Conservation (phyloP, 2,797 vertebrate genomes). For the Schizothorax lantsangensis region DNA sequence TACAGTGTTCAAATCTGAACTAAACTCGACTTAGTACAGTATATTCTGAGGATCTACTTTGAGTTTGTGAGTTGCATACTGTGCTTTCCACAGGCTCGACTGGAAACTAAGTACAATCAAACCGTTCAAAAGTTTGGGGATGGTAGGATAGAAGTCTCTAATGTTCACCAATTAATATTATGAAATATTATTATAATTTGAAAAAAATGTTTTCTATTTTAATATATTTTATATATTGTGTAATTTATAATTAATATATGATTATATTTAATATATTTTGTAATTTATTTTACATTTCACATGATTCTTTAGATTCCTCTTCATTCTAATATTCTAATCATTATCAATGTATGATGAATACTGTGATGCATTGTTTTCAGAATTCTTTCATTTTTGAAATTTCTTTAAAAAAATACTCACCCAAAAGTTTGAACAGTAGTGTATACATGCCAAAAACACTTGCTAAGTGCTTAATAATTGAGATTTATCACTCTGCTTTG, state of each 20-base stretch:
- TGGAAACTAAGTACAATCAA: neutral
- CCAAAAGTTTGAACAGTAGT: neutral
- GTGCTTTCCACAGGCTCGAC: neutral
- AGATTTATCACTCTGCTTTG: neutral
- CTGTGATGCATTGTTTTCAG: neutral
- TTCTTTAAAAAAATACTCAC: neutral
- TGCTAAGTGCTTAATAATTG: neutral
- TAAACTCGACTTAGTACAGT: neutral
- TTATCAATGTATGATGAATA: neutral
- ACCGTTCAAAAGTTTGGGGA: neutral
- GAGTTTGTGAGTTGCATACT: neutral
- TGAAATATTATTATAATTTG: neutral
- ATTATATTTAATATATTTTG: too few species aligned
- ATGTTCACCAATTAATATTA: neutral
- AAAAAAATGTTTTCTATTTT: neutral
- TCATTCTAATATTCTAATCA: neutral
- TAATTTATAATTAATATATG: neutral
- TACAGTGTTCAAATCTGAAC: neutral
- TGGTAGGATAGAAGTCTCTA: neutral
- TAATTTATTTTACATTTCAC: too few species aligned
- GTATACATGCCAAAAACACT: neutral
- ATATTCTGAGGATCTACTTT: neutral
- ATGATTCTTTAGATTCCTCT: neutral
- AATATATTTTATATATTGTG: neutral
- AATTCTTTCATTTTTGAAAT: neutral